Evolutionary conservation across 2,113 vertebrate genomes (phyloP), one percentile per base, ranked within the genome.

Genomic region (Lepus europaeus): DNA sequence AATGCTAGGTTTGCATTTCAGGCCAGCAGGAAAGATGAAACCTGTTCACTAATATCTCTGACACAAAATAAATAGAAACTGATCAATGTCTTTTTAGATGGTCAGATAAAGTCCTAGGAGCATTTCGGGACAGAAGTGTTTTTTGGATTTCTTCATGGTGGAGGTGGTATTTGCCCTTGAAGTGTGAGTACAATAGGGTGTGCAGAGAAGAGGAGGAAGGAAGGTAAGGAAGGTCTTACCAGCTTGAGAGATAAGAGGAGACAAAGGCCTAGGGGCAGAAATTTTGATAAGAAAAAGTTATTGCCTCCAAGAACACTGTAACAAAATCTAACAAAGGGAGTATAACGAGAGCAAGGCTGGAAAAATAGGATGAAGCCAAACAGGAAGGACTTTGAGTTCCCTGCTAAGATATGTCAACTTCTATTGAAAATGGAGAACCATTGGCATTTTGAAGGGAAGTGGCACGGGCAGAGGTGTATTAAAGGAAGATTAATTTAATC

Each of bases 381-480:
- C 29, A 49, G 0, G 4, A 70, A 86, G 64, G 45, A 1, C 4
- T 91, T 53, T 33, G 27, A 61, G 9, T 49, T 73, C 10, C 6
- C 17, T 63, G n/a, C 45, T 61, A 61, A 45, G 27, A 25, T 56
- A 78, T 94, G 72, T 29, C 74, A 56, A 80, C 17, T 73, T 59
- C 33, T 93, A 11, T 36, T 74, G n/a, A n/a, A 69, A 91, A 69
- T 49, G 63, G 25, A 86, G 51, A 90, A 45, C n/a, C 69, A 77
- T 0, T 77, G n/a, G 83, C 9, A 9, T 70, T 84, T 93, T 89
- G 13, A 69, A 88, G 78, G 66, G 20, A 19, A 56, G 33, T 56
- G 39, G 66, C 5, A 10, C 7, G 16, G 33, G 72, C 16, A 73
- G 64, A 92, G 33, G 9, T 56, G 25, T 7, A 5, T 53, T 77